Base-by-base conservation (phyloP, 2,888 invertebrate species). In the Anticlea derivata region DNA sequence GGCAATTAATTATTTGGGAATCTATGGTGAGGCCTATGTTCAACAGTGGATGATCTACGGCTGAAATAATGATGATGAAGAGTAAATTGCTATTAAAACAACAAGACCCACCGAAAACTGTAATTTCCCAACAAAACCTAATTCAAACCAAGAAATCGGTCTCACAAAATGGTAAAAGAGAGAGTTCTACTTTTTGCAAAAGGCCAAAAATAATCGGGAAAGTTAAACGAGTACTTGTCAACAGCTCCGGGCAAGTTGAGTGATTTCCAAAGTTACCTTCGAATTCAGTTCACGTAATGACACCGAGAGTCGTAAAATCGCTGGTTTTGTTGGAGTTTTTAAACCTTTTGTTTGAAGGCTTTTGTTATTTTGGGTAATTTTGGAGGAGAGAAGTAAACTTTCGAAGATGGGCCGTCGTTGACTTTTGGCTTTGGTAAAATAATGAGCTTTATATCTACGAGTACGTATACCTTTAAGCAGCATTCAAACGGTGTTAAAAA, bases 151-250 rank as follows among this genome's bases (percentile, higher is more conserved):
- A 20, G 23, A 47, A 17, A 47, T 47, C 12, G 38, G 39, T 47
- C 35, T 24, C n/a, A 0, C 23, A 17, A 41, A 41, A 35, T 24
- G 35, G 35, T 35, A 49, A 31, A 37, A 23, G 23, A 39, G 12
- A 8, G 33, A 26, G 26, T 8, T 8, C 26, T 34, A 26, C 33
- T 47, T n/a, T n/a, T n/a, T 31, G 39, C 40, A 57, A 50, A 40
- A 48, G 39, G 7, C 30, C 34, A 48, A 53, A 53, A 44, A 53
- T 79, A 80, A 81, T 81, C 74, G 78, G 63, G 39, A 65, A 81
- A 81, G 78, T 83, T 83, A 65, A 76, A 76, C 73, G 73, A 78
- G 73, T 63, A 61, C 70, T 78, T 80, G 80, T 82, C 82, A 78
- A 74, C 77, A 72, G 64, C 63, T 72, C 50, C 63, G 63, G 65